A percentile compares a stretch with the other conserved stretches of the same genome.
These are phyloP conservation scores for Bradynema listronoti DNA, from an alignment of 1,140 invertebrate species.

Conservation along the genomic window DNA sequence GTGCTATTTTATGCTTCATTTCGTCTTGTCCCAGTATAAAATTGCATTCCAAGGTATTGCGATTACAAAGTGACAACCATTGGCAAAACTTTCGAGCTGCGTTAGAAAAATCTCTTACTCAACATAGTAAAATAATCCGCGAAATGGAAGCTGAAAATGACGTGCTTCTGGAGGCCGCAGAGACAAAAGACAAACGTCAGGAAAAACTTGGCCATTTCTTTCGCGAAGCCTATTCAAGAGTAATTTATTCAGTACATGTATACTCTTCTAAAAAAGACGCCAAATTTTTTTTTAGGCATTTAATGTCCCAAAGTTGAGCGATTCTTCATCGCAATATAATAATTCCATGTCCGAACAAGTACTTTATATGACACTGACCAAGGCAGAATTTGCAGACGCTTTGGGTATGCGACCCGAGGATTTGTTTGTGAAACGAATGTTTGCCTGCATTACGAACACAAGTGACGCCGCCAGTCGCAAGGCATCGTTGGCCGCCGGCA, in stretches of 20 bases:
- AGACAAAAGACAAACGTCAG: conserved; percentile 87
- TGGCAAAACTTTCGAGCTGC: conserved; percentile 73
- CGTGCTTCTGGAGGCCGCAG: conserved; percentile 81
- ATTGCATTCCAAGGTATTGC: conserved; percentile 65
- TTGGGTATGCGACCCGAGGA: conserved; percentile 90
- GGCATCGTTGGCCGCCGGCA: no score
- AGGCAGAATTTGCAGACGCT: conserved; percentile 90
- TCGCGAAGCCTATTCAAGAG: conserved; percentile 81
- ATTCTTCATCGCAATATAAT: conserved; percentile 32
- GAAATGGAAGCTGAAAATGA: conserved; percentile 66
- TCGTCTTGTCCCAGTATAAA: conserved; percentile 69
- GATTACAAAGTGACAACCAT: conserved; percentile 74
- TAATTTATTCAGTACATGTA: not conserved
- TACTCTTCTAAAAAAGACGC: not conserved
- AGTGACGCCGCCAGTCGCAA: not conserved
- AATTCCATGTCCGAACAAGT: conserved; percentile 40
- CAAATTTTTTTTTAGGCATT: conserved; percentile 39
- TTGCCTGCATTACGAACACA: conserved; percentile 89
- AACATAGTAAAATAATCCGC: conserved; percentile 21
- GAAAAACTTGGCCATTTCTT: conserved; percentile 94
- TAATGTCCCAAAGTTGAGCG: conserved; percentile 40
- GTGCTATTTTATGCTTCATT: conserved; percentile 1
- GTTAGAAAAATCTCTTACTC: conserved; percentile 13
- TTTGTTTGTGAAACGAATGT: conserved; percentile 97
- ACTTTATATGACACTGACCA: conserved; percentile 65